Base-by-base conservation (phyloP, 2,113 vertebrate genomes). In the Holacanthus passer region DNA sequence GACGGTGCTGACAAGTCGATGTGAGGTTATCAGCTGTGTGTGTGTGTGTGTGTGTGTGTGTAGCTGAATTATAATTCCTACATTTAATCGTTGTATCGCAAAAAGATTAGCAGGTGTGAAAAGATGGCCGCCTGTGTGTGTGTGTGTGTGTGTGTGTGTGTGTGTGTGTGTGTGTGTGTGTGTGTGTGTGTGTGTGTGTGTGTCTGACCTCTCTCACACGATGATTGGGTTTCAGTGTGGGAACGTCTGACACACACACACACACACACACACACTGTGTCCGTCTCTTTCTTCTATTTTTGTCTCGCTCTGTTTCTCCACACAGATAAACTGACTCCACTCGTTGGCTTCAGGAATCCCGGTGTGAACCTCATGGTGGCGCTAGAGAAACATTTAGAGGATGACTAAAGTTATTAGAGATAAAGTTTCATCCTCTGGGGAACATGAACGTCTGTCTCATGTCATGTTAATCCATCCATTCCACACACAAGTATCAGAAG, bases 161-260 rank as follows among this genome's bases (percentile, higher is more conserved):
- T 45, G 71, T 58, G 27, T 17, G 45, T 67, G 53, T 29, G 56
- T 64, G 45, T 58, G 79, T 68, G 43, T 73, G 41, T 67, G 63
- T 35, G 53, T 41, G 72, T 43, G 50, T 68, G 79, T 56, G 53
- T 56, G 53, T 48, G 35, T 43, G 60, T 31, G 60, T 32, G 73
- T 45, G 55, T n/a, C 19, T 62, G 64, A 62, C 50, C 58, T 73
- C 65, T 62, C 58, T 88, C 87, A 83, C 89, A 91, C 87, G 82
- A 79, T 76, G 87, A 89, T 89, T 82, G 73, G 85, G 87, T 91
- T 91, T 87, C 89, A 89, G 73, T 6, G 80, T 89, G 89, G 89
- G 87, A 91, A 89, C 29, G 17, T 43, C 59, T 43, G 6, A 17
- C 71, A 62, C 71, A 48, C 66, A 69, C 66, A 67, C 53, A 53